Percentiles rank a stretch among this genome's conserved stretches.
These are phyloP conservation scores for Guaruba guarouba DNA, from an alignment of 2,113 vertebrate species.

Conservation along the genomic window DNA sequence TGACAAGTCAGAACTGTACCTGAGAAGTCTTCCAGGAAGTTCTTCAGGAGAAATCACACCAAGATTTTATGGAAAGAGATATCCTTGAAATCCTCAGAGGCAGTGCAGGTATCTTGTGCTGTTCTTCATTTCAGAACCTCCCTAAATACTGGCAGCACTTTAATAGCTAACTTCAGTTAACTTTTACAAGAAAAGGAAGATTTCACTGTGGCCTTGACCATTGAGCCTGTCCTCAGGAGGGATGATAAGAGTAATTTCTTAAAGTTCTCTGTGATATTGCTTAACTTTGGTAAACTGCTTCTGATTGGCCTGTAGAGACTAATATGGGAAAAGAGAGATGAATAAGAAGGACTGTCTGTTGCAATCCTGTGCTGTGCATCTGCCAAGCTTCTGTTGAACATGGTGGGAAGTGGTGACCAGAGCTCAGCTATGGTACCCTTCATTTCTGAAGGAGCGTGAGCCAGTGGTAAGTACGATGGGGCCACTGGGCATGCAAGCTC, in stretches of 20 bases:
- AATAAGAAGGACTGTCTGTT: constrained; percentile 28
- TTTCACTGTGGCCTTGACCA: constrained; percentile 80
- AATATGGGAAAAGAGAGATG: constrained; percentile 15
- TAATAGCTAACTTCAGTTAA: constrained; percentile 86
- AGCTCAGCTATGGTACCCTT: not conserved
- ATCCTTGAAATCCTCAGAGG: constrained; percentile 23
- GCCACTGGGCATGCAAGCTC: not conserved
- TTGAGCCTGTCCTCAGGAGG: constrained; percentile 69
- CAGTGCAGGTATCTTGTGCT: not conserved
- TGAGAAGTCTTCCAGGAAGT: constrained; percentile 14
- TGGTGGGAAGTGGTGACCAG: not conserved
- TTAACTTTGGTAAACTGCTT: constrained; percentile 44
- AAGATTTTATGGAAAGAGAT: not conserved
- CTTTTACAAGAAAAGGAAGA: constrained; percentile 83
- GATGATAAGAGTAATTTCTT: constrained; percentile 74
- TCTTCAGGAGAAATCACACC: not conserved
- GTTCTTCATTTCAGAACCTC: constrained; percentile 36
- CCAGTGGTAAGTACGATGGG: not conserved
- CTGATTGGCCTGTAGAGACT: constrained; percentile 60
- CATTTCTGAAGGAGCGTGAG: not conserved
- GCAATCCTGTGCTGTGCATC: constrained; percentile 5
- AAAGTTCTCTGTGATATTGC: constrained; percentile 69
- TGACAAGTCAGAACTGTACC: constrained; percentile 59
- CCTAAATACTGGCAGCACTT: constrained; percentile 68
- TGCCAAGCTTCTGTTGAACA: not conserved